Conservation (phyloP, 64 coral and sea anemone species). For the Stichodactyla helianthus region DNA sequence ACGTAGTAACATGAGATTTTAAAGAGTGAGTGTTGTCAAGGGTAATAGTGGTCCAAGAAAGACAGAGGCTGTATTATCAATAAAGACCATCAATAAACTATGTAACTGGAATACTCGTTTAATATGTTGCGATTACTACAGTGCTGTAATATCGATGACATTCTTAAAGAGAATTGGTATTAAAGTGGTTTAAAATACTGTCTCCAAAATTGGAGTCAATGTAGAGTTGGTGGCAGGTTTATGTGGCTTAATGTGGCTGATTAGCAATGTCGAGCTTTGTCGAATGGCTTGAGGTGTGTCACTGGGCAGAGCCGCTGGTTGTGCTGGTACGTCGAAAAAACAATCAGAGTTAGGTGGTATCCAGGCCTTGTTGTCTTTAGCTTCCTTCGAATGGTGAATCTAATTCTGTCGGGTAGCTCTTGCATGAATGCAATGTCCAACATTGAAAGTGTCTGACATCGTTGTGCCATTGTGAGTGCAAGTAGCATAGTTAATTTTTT, state of each 20-base stretch:
- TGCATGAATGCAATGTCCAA: constrained; percentile 35
- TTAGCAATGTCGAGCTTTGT: constrained; percentile 11
- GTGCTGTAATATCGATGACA: too few relatives aligned
- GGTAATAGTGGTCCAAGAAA: too few relatives aligned
- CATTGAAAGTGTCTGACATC: constrained; percentile 24
- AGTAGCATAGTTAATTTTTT: constrained; percentile 27
- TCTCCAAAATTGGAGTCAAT: background rate
- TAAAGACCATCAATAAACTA: too few relatives aligned
- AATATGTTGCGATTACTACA: too few relatives aligned
- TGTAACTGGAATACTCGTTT: too few relatives aligned
- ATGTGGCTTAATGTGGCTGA: too few relatives aligned
- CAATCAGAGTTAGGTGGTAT: constrained; percentile 15
- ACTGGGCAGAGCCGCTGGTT: constrained; percentile 17
- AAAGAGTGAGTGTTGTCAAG: too few relatives aligned
- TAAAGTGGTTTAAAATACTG: constrained; percentile 1
- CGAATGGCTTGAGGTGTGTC: background rate
- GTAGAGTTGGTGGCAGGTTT: constrained; percentile 5
- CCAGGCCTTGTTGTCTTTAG: constrained; percentile 28
- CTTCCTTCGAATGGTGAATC: constrained; percentile 9
- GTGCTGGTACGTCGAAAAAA: background rate
- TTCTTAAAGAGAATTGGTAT: background rate
- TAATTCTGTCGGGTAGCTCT: background rate
- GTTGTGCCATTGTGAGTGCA: constrained; percentile 14
- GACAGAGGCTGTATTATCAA: too few relatives aligned
- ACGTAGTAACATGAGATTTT: background rate